A percentile compares a stretch with the other conserved stretches of the same genome.
Evolutionary conservation across 2,888 invertebrate species (phyloP).

Genomic region (Smittia sp.): DNA sequence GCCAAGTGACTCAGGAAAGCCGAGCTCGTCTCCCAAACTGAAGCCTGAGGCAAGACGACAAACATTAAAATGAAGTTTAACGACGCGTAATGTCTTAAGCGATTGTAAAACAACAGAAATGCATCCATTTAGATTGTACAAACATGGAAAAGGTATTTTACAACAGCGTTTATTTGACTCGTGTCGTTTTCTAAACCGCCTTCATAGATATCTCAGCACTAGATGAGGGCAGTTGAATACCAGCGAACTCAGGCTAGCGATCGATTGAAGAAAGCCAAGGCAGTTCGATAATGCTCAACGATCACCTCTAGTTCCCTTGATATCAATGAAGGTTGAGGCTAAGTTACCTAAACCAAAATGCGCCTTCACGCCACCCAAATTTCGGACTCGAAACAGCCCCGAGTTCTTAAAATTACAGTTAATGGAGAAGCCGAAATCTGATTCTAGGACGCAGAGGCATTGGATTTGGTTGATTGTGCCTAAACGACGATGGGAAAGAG

Average conservation of each 20-base stretch:
- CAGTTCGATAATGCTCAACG: too few relatives aligned
- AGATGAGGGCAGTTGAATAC: too few relatives aligned
- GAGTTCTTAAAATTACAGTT: constrained; percentile 93
- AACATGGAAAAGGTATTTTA: too few relatives aligned
- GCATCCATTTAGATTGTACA: too few relatives aligned
- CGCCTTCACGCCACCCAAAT: constrained; percentile 86
- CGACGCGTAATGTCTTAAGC: constrained; percentile 39
- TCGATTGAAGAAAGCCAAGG: too few relatives aligned
- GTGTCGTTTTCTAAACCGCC: neutral
- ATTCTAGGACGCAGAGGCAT: constrained; percentile 57
- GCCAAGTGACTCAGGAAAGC: constrained; percentile 77
- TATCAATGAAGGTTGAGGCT: constrained; percentile 46
- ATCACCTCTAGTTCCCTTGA: too few relatives aligned
- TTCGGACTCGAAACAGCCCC: constrained; percentile 83
- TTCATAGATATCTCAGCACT: too few relatives aligned
- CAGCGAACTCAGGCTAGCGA: too few relatives aligned
- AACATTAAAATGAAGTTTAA: neutral
- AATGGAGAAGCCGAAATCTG: constrained; percentile 84
- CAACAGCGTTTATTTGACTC: neutral
- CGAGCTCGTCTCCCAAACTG: constrained; percentile 53
- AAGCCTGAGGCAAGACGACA: constrained; percentile 15
- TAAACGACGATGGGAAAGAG: neutral
- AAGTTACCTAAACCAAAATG: constrained; percentile 82
- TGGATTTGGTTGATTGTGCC: constrained; percentile 9
- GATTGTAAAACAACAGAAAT: neutral